A percentile compares a stretch with the other conserved stretches of the same genome.
These are phyloP conservation scores for Cheumatopsyche charites DNA, from an alignment of 1,140 invertebrate species.

Conservation along the genomic window DNA sequence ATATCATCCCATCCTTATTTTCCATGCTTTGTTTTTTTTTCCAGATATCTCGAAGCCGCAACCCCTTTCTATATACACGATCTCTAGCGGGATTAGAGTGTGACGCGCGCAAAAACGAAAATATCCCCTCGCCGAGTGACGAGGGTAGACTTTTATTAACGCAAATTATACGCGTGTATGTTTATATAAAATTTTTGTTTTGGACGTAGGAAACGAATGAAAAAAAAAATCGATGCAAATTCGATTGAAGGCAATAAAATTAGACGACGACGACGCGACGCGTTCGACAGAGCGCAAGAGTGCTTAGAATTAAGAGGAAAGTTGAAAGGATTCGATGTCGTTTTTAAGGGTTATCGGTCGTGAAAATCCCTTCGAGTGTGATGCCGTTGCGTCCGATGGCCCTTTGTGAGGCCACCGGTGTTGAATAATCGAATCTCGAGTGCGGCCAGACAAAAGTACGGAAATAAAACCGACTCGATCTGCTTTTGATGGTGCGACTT, in stretches of 20 bases:
- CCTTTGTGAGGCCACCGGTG: background rate
- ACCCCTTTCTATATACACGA: no score
- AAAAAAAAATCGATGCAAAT: no score
- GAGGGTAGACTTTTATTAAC: constrained; percentile 17
- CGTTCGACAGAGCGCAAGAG: background rate
- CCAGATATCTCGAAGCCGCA: no score
- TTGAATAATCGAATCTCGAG: constrained; percentile 15
- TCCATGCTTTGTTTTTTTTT: no score
- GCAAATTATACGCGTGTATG: background rate
- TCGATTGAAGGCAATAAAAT: no score
- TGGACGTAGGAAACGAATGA: no score
- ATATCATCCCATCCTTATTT: no score
- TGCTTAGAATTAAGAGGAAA: constrained; percentile 6
- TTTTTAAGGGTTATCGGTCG: background rate
- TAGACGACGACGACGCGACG: background rate
- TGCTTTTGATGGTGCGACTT: no score
- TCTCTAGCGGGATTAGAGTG: no score
- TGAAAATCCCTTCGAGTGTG: constrained; percentile 11
- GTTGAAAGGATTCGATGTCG: background rate
- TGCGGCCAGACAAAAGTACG: background rate
- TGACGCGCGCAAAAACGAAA: no score
- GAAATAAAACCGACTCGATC: no score
- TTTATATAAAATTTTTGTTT: background rate
- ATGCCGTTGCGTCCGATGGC: background rate
- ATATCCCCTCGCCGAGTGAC: background rate